Percentiles rank a stretch among this genome's conserved stretches.
These are phyloP conservation scores for Syndactyla subalaris DNA, from an alignment of 2,797 vertebrate species.

Conservation along the genomic window DNA sequence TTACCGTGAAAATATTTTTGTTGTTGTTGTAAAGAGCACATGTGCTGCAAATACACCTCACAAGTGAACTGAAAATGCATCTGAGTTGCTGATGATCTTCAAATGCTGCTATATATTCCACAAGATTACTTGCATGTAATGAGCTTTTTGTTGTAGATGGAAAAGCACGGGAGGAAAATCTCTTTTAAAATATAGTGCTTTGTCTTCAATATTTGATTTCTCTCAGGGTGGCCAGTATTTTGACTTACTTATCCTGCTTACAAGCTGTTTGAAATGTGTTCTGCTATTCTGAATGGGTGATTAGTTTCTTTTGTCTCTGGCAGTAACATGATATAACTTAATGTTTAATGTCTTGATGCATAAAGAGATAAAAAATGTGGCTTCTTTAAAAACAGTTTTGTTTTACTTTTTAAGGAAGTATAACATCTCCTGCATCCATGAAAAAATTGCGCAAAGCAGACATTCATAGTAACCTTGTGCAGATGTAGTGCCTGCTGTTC, in stretches of 20 bases:
- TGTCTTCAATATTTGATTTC: slow-evolving; percentile 74
- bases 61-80: slow-evolving; percentile 65
- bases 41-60: slow-evolving; percentile 52
- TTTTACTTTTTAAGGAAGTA: slow-evolving; percentile 53
- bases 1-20: slow-evolving; percentile 37
- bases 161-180: slow-evolving; percentile 72
- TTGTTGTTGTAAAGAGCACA: slow-evolving; percentile 63
- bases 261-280: slow-evolving; percentile 70
- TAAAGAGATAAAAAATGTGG: slow-evolving; percentile 61
- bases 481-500: slow-evolving; percentile 52
- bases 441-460: slow-evolving; percentile 34
- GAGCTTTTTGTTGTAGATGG: slow-evolving; percentile 72
- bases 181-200: slow-evolving; percentile 64
- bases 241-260: slow-evolving; percentile 74
- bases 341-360: slow-evolving; percentile 70
- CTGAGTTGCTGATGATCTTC: slow-evolving; percentile 65
- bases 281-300: slow-evolving; percentile 70
- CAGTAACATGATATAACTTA: slow-evolving; percentile 68
- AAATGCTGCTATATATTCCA: slow-evolving; percentile 76
- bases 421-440: slow-evolving; percentile 58
- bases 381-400: slow-evolving; percentile 65
- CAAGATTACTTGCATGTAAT: slow-evolving; percentile 70
- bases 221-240: slow-evolving; percentile 81
- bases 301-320: slow-evolving; percentile 71
- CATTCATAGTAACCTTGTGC: slow-evolving; percentile 50